These are phyloP conservation scores for Cephalopachus bancanus DNA, from an alignment of 2,797 vertebrate genomes.

Conservation along the genomic window DNA sequence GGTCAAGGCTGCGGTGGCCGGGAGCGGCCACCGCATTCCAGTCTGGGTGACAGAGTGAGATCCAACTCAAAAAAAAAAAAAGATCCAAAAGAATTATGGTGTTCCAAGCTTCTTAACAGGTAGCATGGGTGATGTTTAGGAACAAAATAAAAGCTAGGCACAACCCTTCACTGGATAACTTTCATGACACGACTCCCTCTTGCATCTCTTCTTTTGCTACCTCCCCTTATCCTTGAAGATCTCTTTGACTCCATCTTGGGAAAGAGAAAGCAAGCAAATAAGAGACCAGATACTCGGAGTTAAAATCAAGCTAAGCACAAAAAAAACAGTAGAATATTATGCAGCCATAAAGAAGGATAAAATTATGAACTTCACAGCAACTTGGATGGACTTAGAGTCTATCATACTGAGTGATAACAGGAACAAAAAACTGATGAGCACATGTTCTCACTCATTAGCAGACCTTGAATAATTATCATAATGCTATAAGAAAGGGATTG, in stretches of 20 bases:
- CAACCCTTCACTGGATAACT: not conserved
- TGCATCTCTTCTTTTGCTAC: not conserved
- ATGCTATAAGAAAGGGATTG: too few relatives aligned
- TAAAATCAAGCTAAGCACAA: conserved; percentile 1
- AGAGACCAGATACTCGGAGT: not conserved
- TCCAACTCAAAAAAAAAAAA: not conserved
- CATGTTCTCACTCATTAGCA: too few relatives aligned
- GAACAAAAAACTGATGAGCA: too few relatives aligned
- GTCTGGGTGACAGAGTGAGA: too few relatives aligned
- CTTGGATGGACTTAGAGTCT: too few relatives aligned
- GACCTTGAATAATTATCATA: too few relatives aligned
- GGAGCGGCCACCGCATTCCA: too few relatives aligned
- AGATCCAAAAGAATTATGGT: not conserved
- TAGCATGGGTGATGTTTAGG: not conserved
- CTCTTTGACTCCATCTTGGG: not conserved
- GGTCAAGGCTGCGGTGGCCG: too few relatives aligned
- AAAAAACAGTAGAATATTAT: too few relatives aligned
- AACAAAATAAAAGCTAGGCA: not conserved
- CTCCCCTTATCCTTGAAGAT: not conserved
- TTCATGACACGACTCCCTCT: not conserved
- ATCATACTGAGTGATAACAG: too few relatives aligned
- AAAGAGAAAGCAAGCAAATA: conserved; percentile 34
- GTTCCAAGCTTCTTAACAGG: conserved; percentile 3
- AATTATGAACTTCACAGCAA: too few relatives aligned
- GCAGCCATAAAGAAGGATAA: too few relatives aligned